These are phyloP conservation scores for Salminus brasiliensis DNA, from an alignment of 2,113 vertebrate species.

Conservation along the genomic window DNA sequence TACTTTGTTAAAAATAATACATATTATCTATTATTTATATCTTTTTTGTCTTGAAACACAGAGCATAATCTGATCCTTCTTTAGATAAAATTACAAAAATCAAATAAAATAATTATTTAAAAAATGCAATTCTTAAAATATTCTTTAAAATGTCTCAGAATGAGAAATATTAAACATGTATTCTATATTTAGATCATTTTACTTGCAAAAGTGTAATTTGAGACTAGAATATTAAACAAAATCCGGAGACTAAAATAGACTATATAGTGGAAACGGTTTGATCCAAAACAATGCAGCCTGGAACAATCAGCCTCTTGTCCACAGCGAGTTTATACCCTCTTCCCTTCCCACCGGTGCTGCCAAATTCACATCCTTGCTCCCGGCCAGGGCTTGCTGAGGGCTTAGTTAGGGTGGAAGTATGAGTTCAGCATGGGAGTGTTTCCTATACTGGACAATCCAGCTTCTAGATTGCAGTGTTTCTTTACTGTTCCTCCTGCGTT, in stretches of 20 bases:
- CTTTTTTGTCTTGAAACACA: no score
- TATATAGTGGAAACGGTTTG: conserved; percentile 33
- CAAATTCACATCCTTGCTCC: not conserved
- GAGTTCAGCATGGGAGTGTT: not conserved
- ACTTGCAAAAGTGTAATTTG: not conserved
- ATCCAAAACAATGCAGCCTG: conserved; percentile 34
- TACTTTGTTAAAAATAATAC: no score
- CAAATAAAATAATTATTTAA: no score
- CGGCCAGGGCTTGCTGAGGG: not conserved
- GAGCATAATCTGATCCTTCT: no score
- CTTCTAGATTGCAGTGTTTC: no score
- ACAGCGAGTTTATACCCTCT: not conserved
- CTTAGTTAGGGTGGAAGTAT: not conserved
- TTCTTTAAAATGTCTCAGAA: no score
- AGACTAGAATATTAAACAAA: not conserved
- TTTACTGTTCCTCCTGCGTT: not conserved
- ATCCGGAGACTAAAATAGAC: not conserved
- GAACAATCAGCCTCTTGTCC: conserved; percentile 47
- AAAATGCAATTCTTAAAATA: no score
- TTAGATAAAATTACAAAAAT: no score
- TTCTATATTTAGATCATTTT: no score
- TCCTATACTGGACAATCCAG: not conserved
- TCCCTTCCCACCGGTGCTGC: not conserved
- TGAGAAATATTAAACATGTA: no score
- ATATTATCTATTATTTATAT: no score